A percentile compares a stretch with the other conserved stretches of the same genome.
phyloP scores from a whole-genome alignment of 2,888 invertebrate species.

The Calliphora vomitoria region DNA sequence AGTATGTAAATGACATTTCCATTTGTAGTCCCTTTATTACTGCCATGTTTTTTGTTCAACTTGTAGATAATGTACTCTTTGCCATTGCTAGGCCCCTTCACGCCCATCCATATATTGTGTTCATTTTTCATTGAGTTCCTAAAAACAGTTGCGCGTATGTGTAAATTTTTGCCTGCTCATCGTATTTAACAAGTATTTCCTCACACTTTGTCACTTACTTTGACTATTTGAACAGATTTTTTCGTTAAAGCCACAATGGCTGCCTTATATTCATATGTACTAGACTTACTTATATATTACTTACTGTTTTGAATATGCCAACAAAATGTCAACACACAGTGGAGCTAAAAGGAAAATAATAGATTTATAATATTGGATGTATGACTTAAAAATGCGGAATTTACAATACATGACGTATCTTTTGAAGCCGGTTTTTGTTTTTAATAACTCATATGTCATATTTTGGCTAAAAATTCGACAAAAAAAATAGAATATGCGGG shows the following conservation, averaged over 20 bases:
- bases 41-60: slow-evolving; percentile 34
- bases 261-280: neutral
- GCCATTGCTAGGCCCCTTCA: slow-evolving; percentile 4
- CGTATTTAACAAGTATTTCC: slow-evolving; percentile 79
- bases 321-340: neutral
- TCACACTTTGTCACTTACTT: slow-evolving; percentile 66
- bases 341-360: neutral
- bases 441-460: too few relatives aligned
- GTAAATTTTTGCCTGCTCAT: slow-evolving; percentile 77
- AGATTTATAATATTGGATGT: neutral
- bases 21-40: slow-evolving; percentile 76
- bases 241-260: slow-evolving; percentile 9
- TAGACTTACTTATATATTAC: neutral
- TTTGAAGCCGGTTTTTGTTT: too few relatives aligned
- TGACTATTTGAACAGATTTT: slow-evolving; percentile 49
- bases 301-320: neutral
- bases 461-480: too few relatives aligned
- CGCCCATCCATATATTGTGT: slow-evolving; percentile 5
- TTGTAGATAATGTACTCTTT: slow-evolving; percentile 3
- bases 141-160: slow-evolving; percentile 55
- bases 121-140: slow-evolving; percentile 51
- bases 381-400: too few relatives aligned
- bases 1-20: slow-evolving; percentile 82
- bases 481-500: too few relatives aligned
- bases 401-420: too few relatives aligned